Conservation (phyloP, 2,113 vertebrate species). For the Ciconia maguari region DNA sequence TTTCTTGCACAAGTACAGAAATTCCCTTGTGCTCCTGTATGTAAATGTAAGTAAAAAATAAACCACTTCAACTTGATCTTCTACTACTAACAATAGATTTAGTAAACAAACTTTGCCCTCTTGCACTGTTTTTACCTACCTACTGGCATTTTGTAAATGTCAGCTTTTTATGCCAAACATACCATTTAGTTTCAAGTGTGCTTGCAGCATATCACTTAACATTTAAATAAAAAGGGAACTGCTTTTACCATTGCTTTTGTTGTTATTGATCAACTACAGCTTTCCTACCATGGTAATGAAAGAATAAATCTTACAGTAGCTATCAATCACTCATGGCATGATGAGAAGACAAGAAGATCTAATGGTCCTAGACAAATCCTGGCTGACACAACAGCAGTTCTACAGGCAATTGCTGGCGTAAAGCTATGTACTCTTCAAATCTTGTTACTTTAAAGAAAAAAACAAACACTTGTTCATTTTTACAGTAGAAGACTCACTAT, state of each 20-base stretch:
- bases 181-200: not conserved
- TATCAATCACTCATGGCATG: not conserved
- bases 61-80: not conserved
- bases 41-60: not conserved
- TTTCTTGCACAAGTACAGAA: not conserved
- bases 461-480: not conserved
- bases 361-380: not conserved
- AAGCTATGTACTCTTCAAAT: not conserved
- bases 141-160: not conserved
- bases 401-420: not conserved
- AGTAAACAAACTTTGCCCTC: not conserved
- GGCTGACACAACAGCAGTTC: fast-evolving
- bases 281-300: not conserved
- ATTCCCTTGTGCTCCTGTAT: not conserved
- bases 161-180: not conserved
- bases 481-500: not conserved
- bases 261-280: not conserved
- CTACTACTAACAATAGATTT: not conserved
- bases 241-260: not conserved
- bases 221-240: not conserved
- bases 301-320: not conserved
- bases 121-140: not conserved
- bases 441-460: not conserved
- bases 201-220: not conserved
- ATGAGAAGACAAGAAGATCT: not conserved